Base-by-base conservation (phyloP, 2,797 vertebrate species). In the Gymnopithys bicolor region DNA sequence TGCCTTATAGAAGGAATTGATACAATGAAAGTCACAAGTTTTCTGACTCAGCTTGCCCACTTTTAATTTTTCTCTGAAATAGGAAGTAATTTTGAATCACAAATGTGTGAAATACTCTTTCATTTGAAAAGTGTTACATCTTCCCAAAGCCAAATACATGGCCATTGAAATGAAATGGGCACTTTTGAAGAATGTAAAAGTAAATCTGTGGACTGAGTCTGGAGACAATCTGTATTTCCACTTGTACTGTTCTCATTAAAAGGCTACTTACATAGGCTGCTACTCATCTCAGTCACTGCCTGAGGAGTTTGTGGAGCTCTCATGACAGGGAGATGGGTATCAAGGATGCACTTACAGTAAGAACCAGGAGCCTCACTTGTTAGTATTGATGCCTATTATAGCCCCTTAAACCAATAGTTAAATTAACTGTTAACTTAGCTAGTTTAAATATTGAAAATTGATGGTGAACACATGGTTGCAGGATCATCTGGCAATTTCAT, bases 91-190 rank as follows among this genome's bases (percentile, higher is more conserved):
- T 82, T 69, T 71, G 37, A 52, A 15, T 75, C 81, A 32, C n/a
- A 51, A 10, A 92, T 75, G 13, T 16, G 5, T 32, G 53, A 80
- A 87, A 49, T 7, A 4, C 60, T 68, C 8, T 91, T 83, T 35
- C 11, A 5, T 66, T 13, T 45, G 13, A 51, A 91, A 81, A 7
- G 23, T 52, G 0, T 53, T 24, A 19, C 0, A 0, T 92, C 60
- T 91, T 83, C 23, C 25, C 5, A 48, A 86, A 81, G 33, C 13
- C 43, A 67, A 43, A 28, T 67, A 18, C 11, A 1, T 18, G 19
- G 28, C 77, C 3, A 0, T 5, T 74, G 53, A 64, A 49, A 64
- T 82, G 62, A 74, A 30, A 85, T 24, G 87, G 43, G 41, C 33
- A 33, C 13, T 86, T 35, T 4, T 64, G 59, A 46, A 83, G 58